Percentiles rank a stretch among this genome's conserved stretches.
These are phyloP conservation scores for Nesospiza acunhae DNA, from an alignment of 2,113 vertebrate genomes.

Conservation along the genomic window DNA sequence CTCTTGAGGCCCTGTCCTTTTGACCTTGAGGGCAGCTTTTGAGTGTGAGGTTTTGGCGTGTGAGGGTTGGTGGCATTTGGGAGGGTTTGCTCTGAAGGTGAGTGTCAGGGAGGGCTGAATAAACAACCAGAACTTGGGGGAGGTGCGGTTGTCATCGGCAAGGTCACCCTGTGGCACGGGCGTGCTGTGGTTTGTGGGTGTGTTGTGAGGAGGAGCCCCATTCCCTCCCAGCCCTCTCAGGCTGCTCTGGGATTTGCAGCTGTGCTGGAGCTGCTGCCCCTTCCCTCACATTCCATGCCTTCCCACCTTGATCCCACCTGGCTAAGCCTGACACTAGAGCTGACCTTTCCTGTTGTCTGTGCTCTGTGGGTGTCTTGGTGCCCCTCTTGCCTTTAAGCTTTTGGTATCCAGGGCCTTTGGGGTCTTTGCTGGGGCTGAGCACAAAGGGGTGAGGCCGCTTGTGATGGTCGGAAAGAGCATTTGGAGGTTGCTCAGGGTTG, in stretches of 20 bases:
- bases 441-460: neutral
- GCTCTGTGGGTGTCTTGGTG: neutral
- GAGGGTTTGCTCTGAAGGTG: too few relatives aligned
- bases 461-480: neutral
- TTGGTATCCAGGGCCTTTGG: neutral
- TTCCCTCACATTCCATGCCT: neutral
- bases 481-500: fast-evolving
- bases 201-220: neutral
- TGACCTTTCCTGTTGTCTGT: too few relatives aligned
- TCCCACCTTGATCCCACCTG: neutral
- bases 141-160: neutral
- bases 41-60: neutral
- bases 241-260: neutral
- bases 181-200: neutral
- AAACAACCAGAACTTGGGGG: neutral
- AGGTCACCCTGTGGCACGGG: neutral
- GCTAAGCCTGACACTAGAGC: neutral
- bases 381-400: neutral
- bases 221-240: too few relatives aligned
- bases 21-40: neutral
- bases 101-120: neutral
- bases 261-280: neutral
- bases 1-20: neutral
- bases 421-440: fast-evolving
- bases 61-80: neutral